Conservation (phyloP, 2,113 vertebrate genomes). For the Romanogobio albipinnatus region DNA sequence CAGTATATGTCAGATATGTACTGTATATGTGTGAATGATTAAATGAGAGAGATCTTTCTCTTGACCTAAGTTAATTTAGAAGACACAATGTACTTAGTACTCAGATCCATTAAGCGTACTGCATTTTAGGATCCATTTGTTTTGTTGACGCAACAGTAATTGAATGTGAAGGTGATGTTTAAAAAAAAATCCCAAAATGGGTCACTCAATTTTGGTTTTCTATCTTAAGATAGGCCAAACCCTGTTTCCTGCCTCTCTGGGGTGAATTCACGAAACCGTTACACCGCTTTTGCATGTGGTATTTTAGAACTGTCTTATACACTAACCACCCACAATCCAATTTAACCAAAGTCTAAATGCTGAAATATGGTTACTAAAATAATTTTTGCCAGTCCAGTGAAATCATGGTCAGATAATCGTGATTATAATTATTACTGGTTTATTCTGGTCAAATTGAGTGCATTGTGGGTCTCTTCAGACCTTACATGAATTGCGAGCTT, state of each 20-base stretch:
- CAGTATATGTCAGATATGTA: background rate
- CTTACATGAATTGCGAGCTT: too few relatives aligned
- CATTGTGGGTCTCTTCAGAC: background rate
- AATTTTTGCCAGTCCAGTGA: background rate
- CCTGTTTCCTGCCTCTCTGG: background rate
- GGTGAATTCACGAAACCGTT: background rate
- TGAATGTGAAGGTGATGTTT: conserved; percentile 40
- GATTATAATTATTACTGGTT: background rate
- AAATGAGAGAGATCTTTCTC: background rate
- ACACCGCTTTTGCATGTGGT: background rate
- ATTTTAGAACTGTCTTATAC: background rate
- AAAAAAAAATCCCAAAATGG: conserved; percentile 47
- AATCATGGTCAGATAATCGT: background rate
- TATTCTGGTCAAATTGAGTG: background rate
- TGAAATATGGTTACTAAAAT: background rate
- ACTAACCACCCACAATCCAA: conserved; percentile 1
- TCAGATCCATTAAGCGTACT: background rate
- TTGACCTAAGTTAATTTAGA: background rate
- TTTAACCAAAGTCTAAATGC: background rate
- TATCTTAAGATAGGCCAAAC: conserved; percentile 10
- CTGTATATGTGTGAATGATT: background rate
- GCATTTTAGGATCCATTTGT: background rate
- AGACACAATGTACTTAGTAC: background rate
- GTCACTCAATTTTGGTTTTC: conserved; percentile 44
- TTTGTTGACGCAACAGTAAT: conserved; percentile 33